phyloP scores from a whole-genome alignment of 2,113 vertebrate genomes.

The Athene noctua region DNA sequence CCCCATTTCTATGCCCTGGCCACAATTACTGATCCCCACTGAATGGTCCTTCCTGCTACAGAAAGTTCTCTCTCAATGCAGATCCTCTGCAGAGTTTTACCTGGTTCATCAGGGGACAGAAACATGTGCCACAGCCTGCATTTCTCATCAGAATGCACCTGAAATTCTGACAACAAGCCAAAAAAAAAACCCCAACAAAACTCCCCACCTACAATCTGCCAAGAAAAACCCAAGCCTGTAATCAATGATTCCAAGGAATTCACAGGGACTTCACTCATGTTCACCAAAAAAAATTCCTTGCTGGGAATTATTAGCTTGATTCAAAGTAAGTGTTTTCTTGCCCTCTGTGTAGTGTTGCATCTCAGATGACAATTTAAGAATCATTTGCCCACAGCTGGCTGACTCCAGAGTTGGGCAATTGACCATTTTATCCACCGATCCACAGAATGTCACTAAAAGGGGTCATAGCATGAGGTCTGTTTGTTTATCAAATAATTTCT shows the following conservation, averaged over 20 bases:
- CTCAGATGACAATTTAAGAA: neutral
- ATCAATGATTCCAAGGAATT: neutral
- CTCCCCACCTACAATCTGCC: neutral
- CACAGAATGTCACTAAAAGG: neutral
- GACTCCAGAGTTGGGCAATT: neutral
- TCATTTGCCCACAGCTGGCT: neutral
- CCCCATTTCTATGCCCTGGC: neutral
- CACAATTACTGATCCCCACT: neutral
- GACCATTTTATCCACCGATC: neutral
- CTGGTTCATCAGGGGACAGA: neutral
- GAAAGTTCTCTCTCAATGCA: neutral
- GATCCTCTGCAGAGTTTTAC: neutral
- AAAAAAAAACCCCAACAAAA: neutral
- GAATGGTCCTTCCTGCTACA: neutral
- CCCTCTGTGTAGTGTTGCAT: neutral
- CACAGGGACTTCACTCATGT: neutral
- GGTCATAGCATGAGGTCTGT: neutral
- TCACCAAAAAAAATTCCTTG: neutral
- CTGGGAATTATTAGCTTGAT: conserved; percentile 1
- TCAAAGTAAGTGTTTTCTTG: neutral
- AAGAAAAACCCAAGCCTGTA: neutral
- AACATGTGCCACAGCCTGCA: neutral
- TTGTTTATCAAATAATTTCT: neutral
- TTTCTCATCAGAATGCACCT: neutral
- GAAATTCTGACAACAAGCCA: neutral